Conservation (phyloP, 1,140 invertebrate species). For the Drosophila ironensis region DNA sequence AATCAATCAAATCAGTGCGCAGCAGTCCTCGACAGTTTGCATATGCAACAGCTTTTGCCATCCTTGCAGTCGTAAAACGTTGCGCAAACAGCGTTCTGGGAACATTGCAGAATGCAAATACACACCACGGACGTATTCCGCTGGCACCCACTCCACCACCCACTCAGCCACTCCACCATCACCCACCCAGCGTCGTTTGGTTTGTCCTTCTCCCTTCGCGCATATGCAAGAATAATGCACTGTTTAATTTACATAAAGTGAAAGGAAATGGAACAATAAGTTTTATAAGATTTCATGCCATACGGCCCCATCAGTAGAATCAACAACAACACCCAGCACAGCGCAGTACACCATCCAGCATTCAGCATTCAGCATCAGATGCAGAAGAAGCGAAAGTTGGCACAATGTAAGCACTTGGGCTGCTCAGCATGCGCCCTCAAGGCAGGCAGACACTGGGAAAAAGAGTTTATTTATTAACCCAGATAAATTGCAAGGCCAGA, state of each 20-base stretch:
- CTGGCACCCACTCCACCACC: not conserved
- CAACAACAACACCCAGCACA: not conserved
- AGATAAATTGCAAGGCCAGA: too few relatives aligned
- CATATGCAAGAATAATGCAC: slow-evolving; percentile 56
- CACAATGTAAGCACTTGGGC: slow-evolving; percentile 46
- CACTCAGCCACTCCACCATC: not conserved
- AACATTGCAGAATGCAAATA: slow-evolving; percentile 44
- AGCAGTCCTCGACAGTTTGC: slow-evolving; percentile 15
- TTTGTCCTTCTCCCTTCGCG: too few relatives aligned
- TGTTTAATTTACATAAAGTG: slow-evolving; percentile 75
- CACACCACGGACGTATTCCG: slow-evolving; percentile 5
- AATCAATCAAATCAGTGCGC: slow-evolving; percentile 66
- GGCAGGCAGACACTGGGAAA: slow-evolving; percentile 27
- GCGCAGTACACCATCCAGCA: too few relatives aligned
- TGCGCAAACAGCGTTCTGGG: slow-evolving; percentile 8
- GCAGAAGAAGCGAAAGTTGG: slow-evolving; percentile 69
- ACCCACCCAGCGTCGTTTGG: not conserved
- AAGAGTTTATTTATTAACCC: too few relatives aligned
- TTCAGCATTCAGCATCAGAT: too few relatives aligned
- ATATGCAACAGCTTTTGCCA: slow-evolving; percentile 32
- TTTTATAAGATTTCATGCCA: slow-evolving; percentile 55
- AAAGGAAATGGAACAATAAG: slow-evolving; percentile 76
- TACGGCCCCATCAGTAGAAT: slow-evolving; percentile 2
- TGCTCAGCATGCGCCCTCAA: slow-evolving; percentile 40
- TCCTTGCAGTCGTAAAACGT: slow-evolving; percentile 9